Conservation (phyloP, 2,113 vertebrate species). For the Trichomycterus rosablanca region DNA sequence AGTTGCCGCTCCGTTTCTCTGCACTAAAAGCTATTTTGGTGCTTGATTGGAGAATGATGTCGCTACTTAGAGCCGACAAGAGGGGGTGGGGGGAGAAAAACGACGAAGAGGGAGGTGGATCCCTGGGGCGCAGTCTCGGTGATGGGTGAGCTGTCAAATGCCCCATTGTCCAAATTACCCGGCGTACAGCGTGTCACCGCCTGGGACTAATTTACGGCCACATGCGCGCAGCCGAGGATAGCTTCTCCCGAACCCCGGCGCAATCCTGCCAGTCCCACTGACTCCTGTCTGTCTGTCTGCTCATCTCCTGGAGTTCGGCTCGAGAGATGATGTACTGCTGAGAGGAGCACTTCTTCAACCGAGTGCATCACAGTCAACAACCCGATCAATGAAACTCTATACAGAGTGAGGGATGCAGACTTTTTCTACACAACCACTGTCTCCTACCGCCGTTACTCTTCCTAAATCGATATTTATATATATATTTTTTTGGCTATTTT, state of each 20-base stretch:
- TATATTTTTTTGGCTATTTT: not conserved
- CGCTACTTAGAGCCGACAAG: conserved; percentile 70
- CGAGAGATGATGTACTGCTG: conserved; percentile 27
- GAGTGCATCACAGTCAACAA: conserved; percentile 26
- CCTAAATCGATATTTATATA: not conserved
- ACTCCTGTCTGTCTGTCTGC: conserved; percentile 25
- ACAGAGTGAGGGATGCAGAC: not conserved
- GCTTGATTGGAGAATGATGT: conserved; percentile 76
- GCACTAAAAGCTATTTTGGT: conserved; percentile 69
- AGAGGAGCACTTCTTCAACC: conserved; percentile 11
- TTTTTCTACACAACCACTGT: not conserved
- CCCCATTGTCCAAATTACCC: conserved; percentile 78
- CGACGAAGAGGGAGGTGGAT: conserved; percentile 66
- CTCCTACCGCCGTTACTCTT: not conserved
- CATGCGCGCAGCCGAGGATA: conserved; percentile 3
- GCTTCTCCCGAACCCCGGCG: not conserved
- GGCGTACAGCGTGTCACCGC: conserved; percentile 67
- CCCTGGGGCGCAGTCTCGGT: conserved; percentile 63
- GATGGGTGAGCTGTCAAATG: conserved; percentile 83
- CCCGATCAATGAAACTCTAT: conserved; percentile 22
- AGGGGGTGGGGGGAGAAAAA: conserved; percentile 48
- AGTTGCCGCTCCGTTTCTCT: not conserved
- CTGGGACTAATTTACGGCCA: conserved; percentile 76
- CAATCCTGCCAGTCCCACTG: conserved; percentile 14
- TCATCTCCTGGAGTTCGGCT: conserved; percentile 3